These are phyloP conservation scores for Brevipalpus yothersi DNA, from an alignment of 1,140 invertebrate species.

Conservation along the genomic window DNA sequence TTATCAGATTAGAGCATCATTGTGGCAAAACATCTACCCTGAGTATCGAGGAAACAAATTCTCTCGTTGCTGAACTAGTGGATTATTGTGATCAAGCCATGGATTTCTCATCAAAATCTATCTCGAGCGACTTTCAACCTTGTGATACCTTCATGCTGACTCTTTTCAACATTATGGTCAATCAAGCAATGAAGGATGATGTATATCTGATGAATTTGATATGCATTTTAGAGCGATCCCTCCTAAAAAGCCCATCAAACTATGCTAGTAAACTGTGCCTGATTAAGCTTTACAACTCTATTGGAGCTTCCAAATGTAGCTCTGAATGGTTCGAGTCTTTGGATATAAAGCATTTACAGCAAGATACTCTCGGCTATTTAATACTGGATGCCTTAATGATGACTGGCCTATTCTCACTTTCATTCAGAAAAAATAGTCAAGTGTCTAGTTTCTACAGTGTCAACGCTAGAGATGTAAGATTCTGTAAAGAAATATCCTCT, in stretches of 20 bases:
- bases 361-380: constrained; percentile 52
- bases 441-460: constrained; percentile 61
- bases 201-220: not conserved
- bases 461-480: constrained; percentile 54
- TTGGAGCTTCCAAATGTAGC: constrained; percentile 40
- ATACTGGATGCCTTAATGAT: constrained; percentile 42
- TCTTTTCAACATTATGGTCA: constrained; percentile 47
- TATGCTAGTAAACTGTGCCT: constrained; percentile 48
- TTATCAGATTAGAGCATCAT: not conserved
- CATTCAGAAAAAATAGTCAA: constrained; percentile 33
- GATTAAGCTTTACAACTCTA: constrained; percentile 38
- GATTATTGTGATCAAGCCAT: constrained; percentile 17
- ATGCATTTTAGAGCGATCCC: constrained; percentile 37
- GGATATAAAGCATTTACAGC: constrained; percentile 80
- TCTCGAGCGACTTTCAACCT: constrained; percentile 27
- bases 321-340: constrained; percentile 36
- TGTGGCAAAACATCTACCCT: not conserved
- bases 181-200: constrained; percentile 28
- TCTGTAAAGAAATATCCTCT: constrained; percentile 5
- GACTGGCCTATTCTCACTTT: constrained; percentile 36
- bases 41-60: not conserved
- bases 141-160: constrained; percentile 47
- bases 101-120: constrained; percentile 21
- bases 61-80: not conserved
- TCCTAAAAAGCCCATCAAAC: constrained; percentile 43